Percentiles rank a stretch among this genome's conserved stretches.
phyloP scores from a whole-genome alignment of 2,113 vertebrate species.

The Cyprinus carpio region DNA sequence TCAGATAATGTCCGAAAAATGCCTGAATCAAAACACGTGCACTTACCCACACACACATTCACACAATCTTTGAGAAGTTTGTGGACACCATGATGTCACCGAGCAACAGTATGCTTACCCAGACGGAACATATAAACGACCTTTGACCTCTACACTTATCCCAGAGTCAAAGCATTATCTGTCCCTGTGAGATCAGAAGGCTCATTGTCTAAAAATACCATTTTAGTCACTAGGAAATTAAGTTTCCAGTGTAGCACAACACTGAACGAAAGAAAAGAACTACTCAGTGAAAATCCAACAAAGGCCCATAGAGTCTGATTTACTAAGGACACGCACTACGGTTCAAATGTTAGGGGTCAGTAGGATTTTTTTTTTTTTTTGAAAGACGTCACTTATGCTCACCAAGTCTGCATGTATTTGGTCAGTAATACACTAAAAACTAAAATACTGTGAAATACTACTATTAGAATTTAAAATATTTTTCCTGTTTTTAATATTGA shows the following conservation, averaged over 20 bases:
- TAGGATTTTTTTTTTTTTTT: background rate
- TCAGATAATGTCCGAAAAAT: background rate
- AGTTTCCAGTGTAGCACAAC: slow-evolving; percentile 8
- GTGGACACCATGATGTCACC: background rate
- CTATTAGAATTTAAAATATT: background rate
- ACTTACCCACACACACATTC: background rate
- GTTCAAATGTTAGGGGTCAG: background rate
- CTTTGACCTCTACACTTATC: slow-evolving; percentile 26
- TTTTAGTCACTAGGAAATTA: background rate
- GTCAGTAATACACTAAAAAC: background rate
- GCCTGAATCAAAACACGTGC: background rate
- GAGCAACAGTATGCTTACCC: background rate
- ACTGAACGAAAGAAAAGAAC: background rate
- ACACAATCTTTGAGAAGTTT: background rate
- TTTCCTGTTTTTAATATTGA: background rate
- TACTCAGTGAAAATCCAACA: background rate
- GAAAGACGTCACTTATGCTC: background rate
- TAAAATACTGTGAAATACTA: background rate
- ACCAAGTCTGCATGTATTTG: background rate
- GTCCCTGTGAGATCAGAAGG: slow-evolving; percentile 7
- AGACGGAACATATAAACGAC: background rate
- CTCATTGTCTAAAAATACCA: slow-evolving; percentile 33
- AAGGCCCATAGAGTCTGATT: background rate
- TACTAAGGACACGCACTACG: background rate
- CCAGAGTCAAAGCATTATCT: slow-evolving; percentile 28